phyloP scores from a whole-genome alignment of 2,888 invertebrate genomes.

The Theodoxus fluviatilis region DNA sequence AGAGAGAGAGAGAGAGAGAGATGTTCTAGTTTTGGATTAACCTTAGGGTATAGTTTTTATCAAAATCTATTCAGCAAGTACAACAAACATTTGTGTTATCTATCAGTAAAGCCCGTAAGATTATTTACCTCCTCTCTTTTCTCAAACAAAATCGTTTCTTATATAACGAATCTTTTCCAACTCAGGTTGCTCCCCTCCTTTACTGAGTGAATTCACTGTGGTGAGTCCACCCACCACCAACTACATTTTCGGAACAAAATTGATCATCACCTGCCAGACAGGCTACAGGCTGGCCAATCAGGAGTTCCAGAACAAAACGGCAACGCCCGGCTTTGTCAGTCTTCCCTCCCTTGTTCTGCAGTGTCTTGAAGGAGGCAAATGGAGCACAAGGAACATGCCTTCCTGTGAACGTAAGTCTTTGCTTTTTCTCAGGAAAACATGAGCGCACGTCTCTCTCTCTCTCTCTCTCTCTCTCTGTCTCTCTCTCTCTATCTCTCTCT shows the following conservation, averaged over 20 bases:
- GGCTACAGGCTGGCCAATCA: conserved; percentile 45
- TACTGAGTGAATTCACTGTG: conserved; percentile 38
- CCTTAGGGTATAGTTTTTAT: neutral
- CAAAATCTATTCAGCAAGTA: neutral
- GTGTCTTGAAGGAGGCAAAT: conserved; percentile 44
- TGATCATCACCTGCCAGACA: conserved; percentile 38
- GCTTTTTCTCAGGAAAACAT: too few relatives aligned
- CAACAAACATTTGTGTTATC: neutral
- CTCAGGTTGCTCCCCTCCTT: conserved; percentile 45
- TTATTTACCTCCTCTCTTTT: neutral
- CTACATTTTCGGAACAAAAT: conserved; percentile 35
- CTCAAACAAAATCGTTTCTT: neutral
- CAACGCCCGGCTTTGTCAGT: conserved; percentile 5
- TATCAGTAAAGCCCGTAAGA: neutral
- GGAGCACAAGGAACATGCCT: conserved; percentile 39
- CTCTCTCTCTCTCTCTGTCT: too few relatives aligned
- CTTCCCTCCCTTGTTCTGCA: conserved; percentile 26
- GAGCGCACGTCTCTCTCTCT: too few relatives aligned
- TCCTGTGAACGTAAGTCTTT: conserved; percentile 40
- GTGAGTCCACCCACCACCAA: conserved; percentile 22
- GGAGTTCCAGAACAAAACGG: conserved; percentile 33
- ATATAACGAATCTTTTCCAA: conserved; percentile 3
- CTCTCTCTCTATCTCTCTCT: too few relatives aligned
- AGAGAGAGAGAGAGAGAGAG: too few relatives aligned
- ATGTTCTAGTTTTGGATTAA: too few relatives aligned